Conservation (phyloP, 1,140 invertebrate genomes). For the Probaryconus sp. region DNA sequence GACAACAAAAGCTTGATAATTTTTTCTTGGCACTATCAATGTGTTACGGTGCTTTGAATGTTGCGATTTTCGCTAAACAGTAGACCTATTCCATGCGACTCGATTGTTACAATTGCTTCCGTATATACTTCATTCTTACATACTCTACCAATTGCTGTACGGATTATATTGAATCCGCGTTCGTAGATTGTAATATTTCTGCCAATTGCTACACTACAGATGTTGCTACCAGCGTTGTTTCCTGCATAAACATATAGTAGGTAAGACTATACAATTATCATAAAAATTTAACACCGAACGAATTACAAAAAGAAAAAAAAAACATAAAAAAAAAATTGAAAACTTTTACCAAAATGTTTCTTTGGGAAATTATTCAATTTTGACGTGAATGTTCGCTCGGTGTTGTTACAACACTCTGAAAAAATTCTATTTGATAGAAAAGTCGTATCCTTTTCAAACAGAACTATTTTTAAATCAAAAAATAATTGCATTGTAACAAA, state of each 20-base stretch:
- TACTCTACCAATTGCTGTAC: constrained; percentile 19
- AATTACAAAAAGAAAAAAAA: neutral
- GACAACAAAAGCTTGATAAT: constrained; percentile 13
- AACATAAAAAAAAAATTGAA: no score
- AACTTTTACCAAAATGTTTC: no score
- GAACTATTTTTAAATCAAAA: no score
- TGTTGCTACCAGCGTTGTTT: constrained; percentile 56
- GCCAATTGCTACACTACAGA: constrained; percentile 50
- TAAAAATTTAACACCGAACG: neutral
- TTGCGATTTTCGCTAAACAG: constrained; percentile 39
- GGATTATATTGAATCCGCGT: constrained; percentile 27
- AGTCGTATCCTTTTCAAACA: no score
- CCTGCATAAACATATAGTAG: constrained; percentile 48
- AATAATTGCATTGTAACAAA: no score
- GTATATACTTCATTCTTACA: constrained; percentile 4
- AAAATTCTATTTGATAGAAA: no score
- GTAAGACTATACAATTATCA: constrained; percentile 47
- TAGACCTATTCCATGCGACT: constrained; percentile 19
- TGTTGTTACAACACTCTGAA: no score
- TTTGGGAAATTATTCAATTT: no score
- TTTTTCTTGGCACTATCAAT: constrained; percentile 29
- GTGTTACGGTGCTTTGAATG: constrained; percentile 38
- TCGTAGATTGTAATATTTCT: constrained; percentile 49
- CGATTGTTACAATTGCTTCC: constrained; percentile 31
- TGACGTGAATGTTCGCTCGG: no score